phyloP scores from a whole-genome alignment of 1,140 invertebrate genomes.

The Calycopis cecrops region DNA sequence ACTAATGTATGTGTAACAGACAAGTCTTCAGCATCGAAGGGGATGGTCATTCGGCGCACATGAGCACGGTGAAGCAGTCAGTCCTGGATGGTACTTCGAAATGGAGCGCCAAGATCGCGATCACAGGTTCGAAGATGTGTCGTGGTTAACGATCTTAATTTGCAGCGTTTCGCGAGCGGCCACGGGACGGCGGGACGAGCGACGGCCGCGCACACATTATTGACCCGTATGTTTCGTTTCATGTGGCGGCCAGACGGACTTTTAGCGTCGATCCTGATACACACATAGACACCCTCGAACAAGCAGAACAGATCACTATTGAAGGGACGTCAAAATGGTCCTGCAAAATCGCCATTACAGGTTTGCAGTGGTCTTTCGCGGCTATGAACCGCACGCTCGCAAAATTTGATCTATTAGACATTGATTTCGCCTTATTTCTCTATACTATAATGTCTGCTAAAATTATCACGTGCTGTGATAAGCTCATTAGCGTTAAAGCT shows the following conservation, averaged over 20 bases:
- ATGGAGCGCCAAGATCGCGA: conserved; percentile 99
- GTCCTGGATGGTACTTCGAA: conserved; percentile 99
- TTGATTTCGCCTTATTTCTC: conserved; percentile 64
- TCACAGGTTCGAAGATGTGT: conserved; percentile 92
- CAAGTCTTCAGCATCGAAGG: conserved; percentile 96
- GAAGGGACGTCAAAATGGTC: conserved; percentile 99
- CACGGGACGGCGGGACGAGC: conserved; percentile 19
- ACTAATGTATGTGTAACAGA: conserved; percentile 78
- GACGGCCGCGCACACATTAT: conserved; percentile 45
- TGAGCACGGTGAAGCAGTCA: conserved; percentile 98
- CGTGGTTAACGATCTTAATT: conserved; percentile 41
- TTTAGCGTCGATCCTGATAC: conserved; percentile 98
- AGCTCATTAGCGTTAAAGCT: neutral
- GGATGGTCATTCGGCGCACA: conserved; percentile 95
- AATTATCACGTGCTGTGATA: conserved; percentile 17
- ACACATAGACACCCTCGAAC: conserved; percentile 98
- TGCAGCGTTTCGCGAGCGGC: conserved; percentile 17
- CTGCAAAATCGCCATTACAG: conserved; percentile 99
- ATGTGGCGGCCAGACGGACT: conserved; percentile 85
- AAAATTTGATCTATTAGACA: conserved; percentile 88
- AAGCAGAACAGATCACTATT: conserved; percentile 97
- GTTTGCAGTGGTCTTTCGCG: conserved; percentile 78
- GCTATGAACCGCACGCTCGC: conserved; percentile 71
- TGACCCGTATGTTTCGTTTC: conserved; percentile 72
- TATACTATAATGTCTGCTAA: conserved; percentile 60